phyloP scores from a whole-genome alignment of 2,797 vertebrate genomes.

The Epinephelus malabaricus region DNA sequence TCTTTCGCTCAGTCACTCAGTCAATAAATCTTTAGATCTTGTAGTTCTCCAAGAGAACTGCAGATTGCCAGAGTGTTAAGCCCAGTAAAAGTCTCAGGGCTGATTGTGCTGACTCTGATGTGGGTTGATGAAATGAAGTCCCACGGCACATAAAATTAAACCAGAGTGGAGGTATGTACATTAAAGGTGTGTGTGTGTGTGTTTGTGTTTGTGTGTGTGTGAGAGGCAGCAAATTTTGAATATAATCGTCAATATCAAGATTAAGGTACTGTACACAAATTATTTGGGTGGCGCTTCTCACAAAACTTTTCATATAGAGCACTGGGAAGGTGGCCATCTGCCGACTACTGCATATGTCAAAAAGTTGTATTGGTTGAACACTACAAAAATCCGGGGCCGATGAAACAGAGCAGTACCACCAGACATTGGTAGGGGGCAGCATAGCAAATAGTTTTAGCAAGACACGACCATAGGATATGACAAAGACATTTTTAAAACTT shows the following conservation, averaged over 20 bases:
- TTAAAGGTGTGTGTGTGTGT: too few relatives aligned
- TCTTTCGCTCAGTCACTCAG: constrained; percentile 25
- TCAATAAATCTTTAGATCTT: constrained; percentile 48
- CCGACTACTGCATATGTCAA: too few relatives aligned
- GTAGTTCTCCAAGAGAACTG: background rate
- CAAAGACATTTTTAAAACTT: too few relatives aligned
- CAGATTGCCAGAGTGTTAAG: constrained; percentile 6
- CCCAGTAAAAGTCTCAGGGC: constrained; percentile 14
- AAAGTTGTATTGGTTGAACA: too few relatives aligned
- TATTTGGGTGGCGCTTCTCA: too few relatives aligned
- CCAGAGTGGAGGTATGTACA: background rate
- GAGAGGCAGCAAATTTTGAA: background rate
- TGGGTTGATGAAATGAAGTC: constrained; percentile 23
- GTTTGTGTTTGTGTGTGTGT: background rate
- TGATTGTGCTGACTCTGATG: background rate
- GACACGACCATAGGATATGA: too few relatives aligned
- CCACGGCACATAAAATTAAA: constrained; percentile 18
- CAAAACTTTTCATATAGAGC: too few relatives aligned
- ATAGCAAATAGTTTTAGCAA: too few relatives aligned
- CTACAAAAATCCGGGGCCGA: too few relatives aligned
- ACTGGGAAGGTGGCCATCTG: too few relatives aligned
- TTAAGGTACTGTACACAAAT: background rate
- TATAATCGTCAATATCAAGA: background rate
- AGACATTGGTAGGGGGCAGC: too few relatives aligned
- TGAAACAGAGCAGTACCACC: too few relatives aligned